Conservation (phyloP, 2,113 vertebrate species). For the Amblyornis subalaris region DNA sequence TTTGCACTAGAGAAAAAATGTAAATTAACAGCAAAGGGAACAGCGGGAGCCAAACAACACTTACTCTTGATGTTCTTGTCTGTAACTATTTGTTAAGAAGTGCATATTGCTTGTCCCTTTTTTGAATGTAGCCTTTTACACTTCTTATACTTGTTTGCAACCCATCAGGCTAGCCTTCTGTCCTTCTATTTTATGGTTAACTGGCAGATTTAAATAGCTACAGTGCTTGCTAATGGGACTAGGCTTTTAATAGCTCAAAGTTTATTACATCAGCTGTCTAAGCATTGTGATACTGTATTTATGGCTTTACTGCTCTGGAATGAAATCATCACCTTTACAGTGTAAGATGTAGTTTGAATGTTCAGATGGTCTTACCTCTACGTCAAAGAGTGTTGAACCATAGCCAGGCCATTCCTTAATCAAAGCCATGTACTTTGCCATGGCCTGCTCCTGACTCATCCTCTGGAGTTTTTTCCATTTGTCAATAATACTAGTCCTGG, state of each 20-base stretch:
- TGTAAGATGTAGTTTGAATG: neutral
- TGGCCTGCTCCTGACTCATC: slow-evolving; percentile 88
- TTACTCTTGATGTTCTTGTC: neutral
- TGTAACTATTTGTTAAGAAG: neutral
- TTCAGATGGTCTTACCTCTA: slow-evolving; percentile 78
- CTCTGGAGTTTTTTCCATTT: slow-evolving; percentile 95
- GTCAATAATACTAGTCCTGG: slow-evolving; percentile 83
- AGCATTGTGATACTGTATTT: neutral
- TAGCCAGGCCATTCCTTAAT: slow-evolving; percentile 96
- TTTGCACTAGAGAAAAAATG: slow-evolving; percentile 71
- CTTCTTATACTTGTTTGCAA: neutral
- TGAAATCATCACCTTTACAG: neutral
- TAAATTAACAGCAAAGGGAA: neutral
- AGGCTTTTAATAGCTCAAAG: neutral
- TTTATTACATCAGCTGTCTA: neutral
- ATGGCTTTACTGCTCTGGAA: neutral
- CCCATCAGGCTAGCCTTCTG: neutral
- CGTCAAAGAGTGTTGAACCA: slow-evolving; percentile 91
- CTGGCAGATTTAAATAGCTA: neutral
- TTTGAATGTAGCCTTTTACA: neutral
- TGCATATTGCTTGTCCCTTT: neutral
- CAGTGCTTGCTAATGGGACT: neutral
- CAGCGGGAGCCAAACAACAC: neutral
- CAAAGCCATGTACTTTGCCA: slow-evolving; percentile 92
- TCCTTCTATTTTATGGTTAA: neutral